Conservation (phyloP, 2,113 vertebrate species). For the Gallinago paraguaiae region DNA sequence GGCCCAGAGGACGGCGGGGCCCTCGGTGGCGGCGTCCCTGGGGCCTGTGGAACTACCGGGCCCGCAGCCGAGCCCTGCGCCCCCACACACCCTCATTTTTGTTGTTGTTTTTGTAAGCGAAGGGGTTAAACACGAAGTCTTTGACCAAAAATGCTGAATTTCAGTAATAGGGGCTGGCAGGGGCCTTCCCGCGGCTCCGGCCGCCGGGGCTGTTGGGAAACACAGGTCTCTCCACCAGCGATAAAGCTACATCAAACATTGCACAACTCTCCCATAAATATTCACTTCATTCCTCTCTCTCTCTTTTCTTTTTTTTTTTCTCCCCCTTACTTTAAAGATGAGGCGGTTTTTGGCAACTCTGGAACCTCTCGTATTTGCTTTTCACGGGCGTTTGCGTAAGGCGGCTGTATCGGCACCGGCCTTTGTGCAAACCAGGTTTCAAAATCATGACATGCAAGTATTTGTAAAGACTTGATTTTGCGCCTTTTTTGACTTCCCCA, state of each 20-base stretch:
- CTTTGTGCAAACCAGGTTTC: neutral
- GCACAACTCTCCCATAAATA: neutral
- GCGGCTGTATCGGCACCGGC: neutral
- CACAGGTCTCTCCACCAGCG: neutral
- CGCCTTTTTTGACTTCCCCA: neutral
- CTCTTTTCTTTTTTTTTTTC: too few relatives aligned
- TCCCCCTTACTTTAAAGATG: neutral
- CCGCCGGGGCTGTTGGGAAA: neutral
- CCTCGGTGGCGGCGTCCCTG: too few relatives aligned
- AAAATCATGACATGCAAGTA: neutral
- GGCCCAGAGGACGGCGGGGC: neutral
- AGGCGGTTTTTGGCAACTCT: neutral
- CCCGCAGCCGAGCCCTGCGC: rapidly evolving
- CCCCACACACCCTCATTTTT: too few relatives aligned
- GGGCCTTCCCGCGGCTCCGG: neutral
- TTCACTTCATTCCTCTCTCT: neutral
- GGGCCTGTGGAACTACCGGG: too few relatives aligned
- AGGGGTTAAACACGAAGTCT: neutral
- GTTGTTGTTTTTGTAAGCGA: too few relatives aligned
- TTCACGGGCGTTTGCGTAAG: conserved; percentile 8
- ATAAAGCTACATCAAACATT: neutral
- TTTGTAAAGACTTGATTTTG: neutral
- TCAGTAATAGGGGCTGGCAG: neutral
- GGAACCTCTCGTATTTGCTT: neutral
- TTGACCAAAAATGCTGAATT: neutral